Evolutionary conservation across 2,888 invertebrate genomes (phyloP).

Genomic region (Nemotelus pantherinus): DNA sequence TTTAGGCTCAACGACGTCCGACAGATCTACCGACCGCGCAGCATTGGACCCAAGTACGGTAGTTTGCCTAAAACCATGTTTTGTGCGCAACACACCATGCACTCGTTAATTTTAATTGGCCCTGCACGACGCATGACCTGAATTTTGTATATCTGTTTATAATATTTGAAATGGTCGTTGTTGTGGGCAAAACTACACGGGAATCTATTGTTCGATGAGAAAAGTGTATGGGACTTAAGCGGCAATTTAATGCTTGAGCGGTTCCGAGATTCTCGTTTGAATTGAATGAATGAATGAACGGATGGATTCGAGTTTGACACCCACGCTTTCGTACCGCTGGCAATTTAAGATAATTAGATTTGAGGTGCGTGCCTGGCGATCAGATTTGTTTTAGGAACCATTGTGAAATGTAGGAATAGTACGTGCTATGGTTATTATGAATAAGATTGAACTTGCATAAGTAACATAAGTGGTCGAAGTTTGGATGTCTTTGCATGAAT

Average conservation of each 20-base stretch:
- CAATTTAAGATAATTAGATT: not conserved
- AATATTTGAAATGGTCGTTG: slow-evolving; percentile 27
- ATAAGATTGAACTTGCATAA: too few relatives aligned
- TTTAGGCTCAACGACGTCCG: too few relatives aligned
- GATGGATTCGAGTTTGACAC: slow-evolving; percentile 1
- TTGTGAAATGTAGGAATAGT: too few relatives aligned
- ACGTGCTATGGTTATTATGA: too few relatives aligned
- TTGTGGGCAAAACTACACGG: slow-evolving; percentile 17
- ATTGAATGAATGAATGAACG: not conserved
- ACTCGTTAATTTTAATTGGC: slow-evolving; percentile 42
- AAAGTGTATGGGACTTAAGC: not conserved
- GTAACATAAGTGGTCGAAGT: too few relatives aligned
- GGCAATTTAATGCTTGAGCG: not conserved
- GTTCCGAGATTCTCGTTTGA: not conserved
- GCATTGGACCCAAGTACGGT: too few relatives aligned
- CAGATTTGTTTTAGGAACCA: too few relatives aligned
- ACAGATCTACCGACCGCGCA: too few relatives aligned
- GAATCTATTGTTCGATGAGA: slow-evolving; percentile 17
- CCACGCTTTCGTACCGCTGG: not conserved
- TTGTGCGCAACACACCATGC: not conserved
- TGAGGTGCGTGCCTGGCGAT: too few relatives aligned
- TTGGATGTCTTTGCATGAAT: too few relatives aligned
- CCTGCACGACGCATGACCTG: slow-evolving; percentile 35
- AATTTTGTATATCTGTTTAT: slow-evolving; percentile 22
- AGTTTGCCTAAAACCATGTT: not conserved